phyloP scores from a whole-genome alignment of 2,113 vertebrate species.

The Coturnix japonica region DNA sequence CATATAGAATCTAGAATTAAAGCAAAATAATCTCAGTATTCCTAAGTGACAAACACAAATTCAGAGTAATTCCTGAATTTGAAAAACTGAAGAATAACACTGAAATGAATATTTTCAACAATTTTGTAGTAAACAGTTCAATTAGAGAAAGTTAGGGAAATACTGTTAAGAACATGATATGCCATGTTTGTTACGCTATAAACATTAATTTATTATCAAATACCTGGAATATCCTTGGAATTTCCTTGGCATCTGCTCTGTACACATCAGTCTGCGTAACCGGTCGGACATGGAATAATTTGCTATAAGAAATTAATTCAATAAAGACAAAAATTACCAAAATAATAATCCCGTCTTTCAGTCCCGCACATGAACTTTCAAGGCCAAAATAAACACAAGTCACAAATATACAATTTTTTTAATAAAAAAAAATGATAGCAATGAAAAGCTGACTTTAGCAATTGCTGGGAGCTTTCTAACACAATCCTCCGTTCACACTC shows the following conservation, averaged over 20 bases:
- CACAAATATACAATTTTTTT: neutral
- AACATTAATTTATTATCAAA: neutral
- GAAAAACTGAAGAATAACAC: neutral
- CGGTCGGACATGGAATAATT: slow-evolving; percentile 97
- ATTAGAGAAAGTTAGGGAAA: neutral
- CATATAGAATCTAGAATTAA: slow-evolving; percentile 90
- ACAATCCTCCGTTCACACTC: neutral
- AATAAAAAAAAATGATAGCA: neutral
- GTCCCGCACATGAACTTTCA: neutral
- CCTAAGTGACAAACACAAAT: neutral
- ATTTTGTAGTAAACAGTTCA: neutral
- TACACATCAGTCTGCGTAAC: slow-evolving; percentile 99
- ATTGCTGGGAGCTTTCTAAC: neutral
- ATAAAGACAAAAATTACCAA: slow-evolving; percentile 30
- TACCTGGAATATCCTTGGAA: slow-evolving; percentile 99
- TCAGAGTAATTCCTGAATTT: neutral
- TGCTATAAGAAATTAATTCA: slow-evolving; percentile 80
- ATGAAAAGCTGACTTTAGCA: neutral
- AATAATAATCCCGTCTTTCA: neutral
- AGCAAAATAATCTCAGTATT: neutral
- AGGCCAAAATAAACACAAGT: neutral
- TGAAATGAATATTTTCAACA: neutral
- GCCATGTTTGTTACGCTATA: neutral
- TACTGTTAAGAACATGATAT: neutral
- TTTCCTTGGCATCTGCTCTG: slow-evolving; percentile 96